Conservation (phyloP, 2,888 invertebrate species). For the Philereme transversata region DNA sequence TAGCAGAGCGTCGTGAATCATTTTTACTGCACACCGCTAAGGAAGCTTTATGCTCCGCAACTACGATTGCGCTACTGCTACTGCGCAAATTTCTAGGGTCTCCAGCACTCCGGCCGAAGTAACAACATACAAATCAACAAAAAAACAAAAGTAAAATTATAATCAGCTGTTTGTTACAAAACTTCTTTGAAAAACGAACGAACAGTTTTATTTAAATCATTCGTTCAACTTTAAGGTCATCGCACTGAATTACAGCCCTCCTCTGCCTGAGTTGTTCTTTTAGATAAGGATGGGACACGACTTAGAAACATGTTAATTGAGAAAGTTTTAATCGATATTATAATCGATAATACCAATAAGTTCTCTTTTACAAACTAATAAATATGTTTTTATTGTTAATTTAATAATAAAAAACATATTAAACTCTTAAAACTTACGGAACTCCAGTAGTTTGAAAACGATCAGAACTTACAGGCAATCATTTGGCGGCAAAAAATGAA, state of each 20-base stretch:
- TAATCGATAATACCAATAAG: too few relatives aligned
- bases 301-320: not conserved
- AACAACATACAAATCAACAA: not conserved
- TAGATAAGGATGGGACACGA: not conserved
- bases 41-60: too few relatives aligned
- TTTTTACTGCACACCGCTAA: constrained; percentile 46
- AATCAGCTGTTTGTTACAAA: not conserved
- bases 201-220: not conserved
- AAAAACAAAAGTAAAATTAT: not conserved
- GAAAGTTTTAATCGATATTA: not conserved
- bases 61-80: too few relatives aligned
- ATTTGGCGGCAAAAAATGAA: constrained; percentile 6
- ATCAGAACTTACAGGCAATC: too few relatives aligned
- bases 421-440: too few relatives aligned
- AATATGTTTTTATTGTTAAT: too few relatives aligned
- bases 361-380: too few relatives aligned
- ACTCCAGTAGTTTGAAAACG: too few relatives aligned
- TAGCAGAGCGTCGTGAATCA: constrained; percentile 88
- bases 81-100: too few relatives aligned
- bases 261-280: not conserved
- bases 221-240: not conserved
- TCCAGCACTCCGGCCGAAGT: too few relatives aligned
- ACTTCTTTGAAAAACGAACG: not conserved
- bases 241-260: too few relatives aligned
- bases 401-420: too few relatives aligned